phyloP scores from a whole-genome alignment of 2,797 vertebrate genomes.

The Pangasius djambal region DNA sequence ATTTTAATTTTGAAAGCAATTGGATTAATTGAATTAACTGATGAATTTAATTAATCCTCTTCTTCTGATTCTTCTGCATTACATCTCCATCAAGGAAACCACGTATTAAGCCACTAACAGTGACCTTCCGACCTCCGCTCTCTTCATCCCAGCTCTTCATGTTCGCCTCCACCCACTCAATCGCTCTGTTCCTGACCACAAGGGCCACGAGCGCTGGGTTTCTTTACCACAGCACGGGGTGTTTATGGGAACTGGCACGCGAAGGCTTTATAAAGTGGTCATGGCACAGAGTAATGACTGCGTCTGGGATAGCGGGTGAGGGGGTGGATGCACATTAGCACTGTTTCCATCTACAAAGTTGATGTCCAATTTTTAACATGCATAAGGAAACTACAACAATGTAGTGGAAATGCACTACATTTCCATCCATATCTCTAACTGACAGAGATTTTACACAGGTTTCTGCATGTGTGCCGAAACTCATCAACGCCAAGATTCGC shows the following conservation, averaged over 20 bases:
- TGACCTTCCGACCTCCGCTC: background rate
- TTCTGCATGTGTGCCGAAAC: background rate
- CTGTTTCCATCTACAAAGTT: background rate
- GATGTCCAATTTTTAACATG: background rate
- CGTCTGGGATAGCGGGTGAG: background rate
- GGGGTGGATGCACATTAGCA: background rate
- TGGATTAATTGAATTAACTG: too few relatives aligned
- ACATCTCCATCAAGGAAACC: background rate
- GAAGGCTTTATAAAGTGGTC: constrained; percentile 3
- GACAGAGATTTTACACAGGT: background rate
- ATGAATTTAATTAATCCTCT: background rate
- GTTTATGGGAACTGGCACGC: constrained; percentile 19
- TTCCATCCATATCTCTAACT: background rate
- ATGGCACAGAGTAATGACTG: background rate
- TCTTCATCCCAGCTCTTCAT: background rate
- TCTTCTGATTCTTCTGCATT: background rate
- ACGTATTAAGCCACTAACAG: background rate
- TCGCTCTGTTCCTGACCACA: constrained; percentile 15
- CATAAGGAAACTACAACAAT: background rate
- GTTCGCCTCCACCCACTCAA: constrained; percentile 8
- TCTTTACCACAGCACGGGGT: constrained; percentile 33
- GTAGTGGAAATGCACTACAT: background rate
- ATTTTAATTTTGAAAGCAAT: background rate
- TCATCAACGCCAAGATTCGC: background rate
- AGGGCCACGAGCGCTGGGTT: background rate